Conservation (phyloP, 1,140 invertebrate genomes). For the Drosophila azteca region DNA sequence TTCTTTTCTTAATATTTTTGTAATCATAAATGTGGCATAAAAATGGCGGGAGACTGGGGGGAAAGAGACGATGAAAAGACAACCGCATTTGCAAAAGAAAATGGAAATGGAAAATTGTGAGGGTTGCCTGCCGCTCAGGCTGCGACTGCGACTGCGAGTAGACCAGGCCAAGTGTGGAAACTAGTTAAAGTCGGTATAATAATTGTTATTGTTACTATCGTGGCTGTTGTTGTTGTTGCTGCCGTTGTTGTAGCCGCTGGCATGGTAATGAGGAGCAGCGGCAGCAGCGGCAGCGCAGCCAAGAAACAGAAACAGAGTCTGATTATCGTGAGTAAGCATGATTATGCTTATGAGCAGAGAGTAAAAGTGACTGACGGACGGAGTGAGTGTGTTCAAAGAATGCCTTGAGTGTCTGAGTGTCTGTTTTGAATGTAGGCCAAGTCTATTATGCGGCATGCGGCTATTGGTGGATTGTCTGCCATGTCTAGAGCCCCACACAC, state of each 20-base stretch:
- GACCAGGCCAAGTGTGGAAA: slow-evolving; percentile 81
- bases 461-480: slow-evolving; percentile 45
- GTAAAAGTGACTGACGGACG: slow-evolving; percentile 59
- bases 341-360: slow-evolving; percentile 77
- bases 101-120: slow-evolving; percentile 78
- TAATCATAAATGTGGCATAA: slow-evolving; percentile 6
- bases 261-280: slow-evolving; percentile 70
- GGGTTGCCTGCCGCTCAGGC: slow-evolving; percentile 53
- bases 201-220: slow-evolving; percentile 73
- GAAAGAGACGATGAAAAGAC: slow-evolving; percentile 11
- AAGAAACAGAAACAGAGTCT: slow-evolving; percentile 60
- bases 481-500: slow-evolving; percentile 36
- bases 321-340: slow-evolving; percentile 80
- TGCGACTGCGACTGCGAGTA: slow-evolving; percentile 13
- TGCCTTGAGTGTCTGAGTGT: slow-evolving; percentile 60
- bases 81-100: slow-evolving; percentile 79
- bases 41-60: slow-evolving; percentile 26
- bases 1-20: slow-evolving; percentile 31
- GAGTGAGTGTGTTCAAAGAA: slow-evolving; percentile 43
- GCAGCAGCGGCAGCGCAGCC: slow-evolving; percentile 26
- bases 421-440: slow-evolving; percentile 64
- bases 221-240: slow-evolving; percentile 25
- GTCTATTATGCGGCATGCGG: slow-evolving; percentile 61
- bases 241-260: slow-evolving; percentile 43
- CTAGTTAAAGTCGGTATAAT: slow-evolving; percentile 78